Percentiles rank a stretch among this genome's conserved stretches.
Evolutionary conservation across 2,888 invertebrate genomes (phyloP).

Genomic region (Griposia aprilina): DNA sequence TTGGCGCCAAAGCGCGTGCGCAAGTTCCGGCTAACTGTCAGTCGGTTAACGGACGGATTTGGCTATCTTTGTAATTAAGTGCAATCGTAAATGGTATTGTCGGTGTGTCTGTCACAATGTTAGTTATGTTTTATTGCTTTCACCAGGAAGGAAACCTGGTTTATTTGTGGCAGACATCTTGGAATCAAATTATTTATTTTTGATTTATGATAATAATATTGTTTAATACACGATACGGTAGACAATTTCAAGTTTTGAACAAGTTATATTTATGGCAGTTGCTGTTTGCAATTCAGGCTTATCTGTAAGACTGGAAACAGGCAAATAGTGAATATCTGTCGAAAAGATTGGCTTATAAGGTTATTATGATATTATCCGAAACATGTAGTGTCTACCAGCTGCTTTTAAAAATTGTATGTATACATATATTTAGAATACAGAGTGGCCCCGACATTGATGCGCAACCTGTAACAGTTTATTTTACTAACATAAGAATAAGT

Average conservation of each 20-base stretch:
- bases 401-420: no score
- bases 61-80: conserved; percentile 63
- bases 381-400: no score
- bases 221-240: neutral
- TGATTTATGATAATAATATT: neutral
- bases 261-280: neutral
- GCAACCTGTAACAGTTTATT: no score
- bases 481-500: no score
- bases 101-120: conserved; percentile 37
- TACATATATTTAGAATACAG: no score
- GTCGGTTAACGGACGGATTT: conserved; percentile 56
- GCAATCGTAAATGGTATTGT: conserved; percentile 57
- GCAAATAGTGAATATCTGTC: no score
- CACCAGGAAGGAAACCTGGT: conserved; percentile 28
- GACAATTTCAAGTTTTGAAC: neutral
- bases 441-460: no score
- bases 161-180: conserved; percentile 29
- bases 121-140: conserved; percentile 45
- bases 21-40: conserved; percentile 71
- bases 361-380: no score
- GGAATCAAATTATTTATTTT: conserved; percentile 8
- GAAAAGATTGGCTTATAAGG: no score
- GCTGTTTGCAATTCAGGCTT: neutral
- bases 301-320: neutral
- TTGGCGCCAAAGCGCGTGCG: conserved; percentile 75